Evolutionary conservation across 2,888 invertebrate species (phyloP).

Genomic region (Didymodactylos carnosus): DNA sequence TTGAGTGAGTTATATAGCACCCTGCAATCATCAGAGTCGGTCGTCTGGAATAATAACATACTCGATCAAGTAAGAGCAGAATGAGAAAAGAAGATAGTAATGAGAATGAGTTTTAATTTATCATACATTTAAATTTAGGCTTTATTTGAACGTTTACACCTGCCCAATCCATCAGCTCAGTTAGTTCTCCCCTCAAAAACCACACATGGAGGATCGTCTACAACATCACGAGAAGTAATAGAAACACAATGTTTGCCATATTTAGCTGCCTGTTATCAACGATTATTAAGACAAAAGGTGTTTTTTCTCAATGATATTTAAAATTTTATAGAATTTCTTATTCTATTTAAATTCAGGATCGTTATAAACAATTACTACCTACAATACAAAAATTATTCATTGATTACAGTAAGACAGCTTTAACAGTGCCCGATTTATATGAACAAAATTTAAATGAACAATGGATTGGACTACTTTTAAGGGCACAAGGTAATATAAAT

Average conservation of each 20-base stretch:
- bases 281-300: not conserved
- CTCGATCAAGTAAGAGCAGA: no score
- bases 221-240: not conserved
- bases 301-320: not conserved
- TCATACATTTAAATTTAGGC: no score
- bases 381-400: not conserved
- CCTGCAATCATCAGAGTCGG: no score
- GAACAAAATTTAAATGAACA: not conserved
- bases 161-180: not conserved
- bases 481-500: not conserved
- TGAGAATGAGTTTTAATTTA: no score
- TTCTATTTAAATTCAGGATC: not conserved
- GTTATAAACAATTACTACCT: not conserved
- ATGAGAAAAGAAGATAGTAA: no score
- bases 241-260: not conserved
- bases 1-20: no score
- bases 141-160: not conserved
- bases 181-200: not conserved
- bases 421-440: not conserved
- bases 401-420: not conserved
- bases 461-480: not conserved
- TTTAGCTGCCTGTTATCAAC: not conserved
- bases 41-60: not conserved
- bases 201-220: no score
- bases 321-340: not conserved